Base-by-base conservation (phyloP, 2,113 vertebrate genomes). In the Noctilio leporinus region DNA sequence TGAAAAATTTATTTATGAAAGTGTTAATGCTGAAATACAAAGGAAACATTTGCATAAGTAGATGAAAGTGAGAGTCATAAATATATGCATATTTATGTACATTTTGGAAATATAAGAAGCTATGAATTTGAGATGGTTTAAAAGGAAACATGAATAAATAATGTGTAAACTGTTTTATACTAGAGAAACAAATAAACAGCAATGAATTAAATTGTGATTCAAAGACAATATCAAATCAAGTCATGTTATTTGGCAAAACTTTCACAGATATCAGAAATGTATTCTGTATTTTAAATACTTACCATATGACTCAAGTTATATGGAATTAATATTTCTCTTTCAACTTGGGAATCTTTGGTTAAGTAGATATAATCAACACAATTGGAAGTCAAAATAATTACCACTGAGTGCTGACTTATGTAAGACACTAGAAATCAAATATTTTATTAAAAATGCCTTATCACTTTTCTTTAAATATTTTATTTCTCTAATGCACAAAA, bases 111-210 rank as follows among this genome's bases (percentile, higher is more conserved):
- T 89, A 59, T 65, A 92, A 96, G 69, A 96, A 97, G 80, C 45
- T 89, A 53, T 65, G 49, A 72, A 91, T 96, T 95, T 89, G 80
- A 93, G 67, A 84, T 45, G 80, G 76, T 65, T 97, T 94, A 89
- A 93, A 95, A 93, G 55, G 70, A 97, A 96, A 95, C 84, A 80
- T 86, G 59, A 96, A 95, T 96, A 96, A 96, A 96, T 89, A 87
- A 93, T 94, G 70, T 87, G 70, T 86, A 89, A 89, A 55, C 35
- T 96, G 75, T 93, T 94, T 96, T 93, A 94, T 91, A 93, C 84
- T 55, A 92, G 24, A 72, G 33, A 35, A 90, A 94, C 75, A 96
- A 95, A 95, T 73, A 94, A 93, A 83, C 38, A 86, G 28, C 33
- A 94, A 80, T 94, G 75, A 53, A 62, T 84, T 92, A 92, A 94